Conservation (phyloP, 2,888 invertebrate genomes). For the Argyra leucocephala region DNA sequence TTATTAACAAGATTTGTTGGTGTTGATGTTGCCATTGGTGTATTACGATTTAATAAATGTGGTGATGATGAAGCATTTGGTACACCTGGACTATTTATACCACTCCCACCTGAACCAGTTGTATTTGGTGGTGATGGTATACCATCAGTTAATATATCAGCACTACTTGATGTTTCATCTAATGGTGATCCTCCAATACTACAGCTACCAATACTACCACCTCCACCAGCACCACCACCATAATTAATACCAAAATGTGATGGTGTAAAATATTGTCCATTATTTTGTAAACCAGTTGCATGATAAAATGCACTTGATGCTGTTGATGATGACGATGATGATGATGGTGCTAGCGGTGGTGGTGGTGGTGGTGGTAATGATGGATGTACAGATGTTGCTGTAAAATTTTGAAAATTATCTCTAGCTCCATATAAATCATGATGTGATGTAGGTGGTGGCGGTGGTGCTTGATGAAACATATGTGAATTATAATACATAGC, state of each 20-base stretch:
- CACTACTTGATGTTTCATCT: conserved; percentile 31
- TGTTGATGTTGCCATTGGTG: conserved; percentile 54
- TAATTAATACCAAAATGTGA: conserved; percentile 8
- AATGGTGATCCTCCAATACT: conserved; percentile 27
- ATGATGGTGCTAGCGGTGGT: conserved; percentile 23
- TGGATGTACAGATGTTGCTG: conserved; percentile 25
- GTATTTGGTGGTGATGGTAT: conserved; percentile 53
- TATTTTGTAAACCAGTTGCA: not conserved
- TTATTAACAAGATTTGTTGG: conserved; percentile 21
- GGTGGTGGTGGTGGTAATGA: conserved; percentile 24
- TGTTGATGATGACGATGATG: conserved; percentile 25
- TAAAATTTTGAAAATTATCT: conserved; percentile 36
- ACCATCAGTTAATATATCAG: conserved; percentile 34
- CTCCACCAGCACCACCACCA: conserved; percentile 10
- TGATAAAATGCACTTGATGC: conserved; percentile 33
- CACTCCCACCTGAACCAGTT: conserved; percentile 42
- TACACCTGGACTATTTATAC: conserved; percentile 52
- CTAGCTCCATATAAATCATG: conserved; percentile 38
- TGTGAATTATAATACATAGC: conserved; percentile 45
- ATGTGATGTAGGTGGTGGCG: conserved; percentile 41
- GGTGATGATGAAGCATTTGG: conserved; percentile 39
- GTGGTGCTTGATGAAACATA: conserved; percentile 45
- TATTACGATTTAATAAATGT: conserved; percentile 46
- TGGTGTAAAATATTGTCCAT: not conserved
- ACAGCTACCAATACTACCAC: conserved; percentile 17